Conservation (phyloP, 1,140 invertebrate species). For the Chrysomallon squamiferum region DNA sequence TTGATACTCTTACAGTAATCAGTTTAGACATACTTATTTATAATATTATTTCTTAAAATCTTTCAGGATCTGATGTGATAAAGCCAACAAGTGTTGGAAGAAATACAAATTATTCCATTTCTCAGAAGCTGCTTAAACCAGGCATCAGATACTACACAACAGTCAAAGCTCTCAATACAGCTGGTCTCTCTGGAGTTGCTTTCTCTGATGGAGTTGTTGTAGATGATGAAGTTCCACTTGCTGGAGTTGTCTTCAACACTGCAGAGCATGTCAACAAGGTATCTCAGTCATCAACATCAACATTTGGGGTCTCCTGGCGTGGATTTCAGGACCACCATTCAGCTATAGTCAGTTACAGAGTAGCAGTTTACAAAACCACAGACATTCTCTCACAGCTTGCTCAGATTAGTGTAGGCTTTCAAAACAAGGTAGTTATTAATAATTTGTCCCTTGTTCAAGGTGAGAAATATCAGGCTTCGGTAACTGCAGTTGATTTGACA, state of each 20-base stretch:
- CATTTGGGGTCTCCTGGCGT: conserved; percentile 23
- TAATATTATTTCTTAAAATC: neutral
- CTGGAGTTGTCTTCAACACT: conserved; percentile 28
- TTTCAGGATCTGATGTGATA: conserved; percentile 20
- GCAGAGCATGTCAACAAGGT: conserved; percentile 8
- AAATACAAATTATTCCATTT: conserved; percentile 4
- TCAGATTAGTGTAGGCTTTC: conserved; percentile 1
- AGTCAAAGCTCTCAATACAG: conserved; percentile 20
- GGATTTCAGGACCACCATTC: conserved; percentile 37
- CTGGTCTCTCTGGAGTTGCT: conserved; percentile 15
- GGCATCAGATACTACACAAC: conserved; percentile 28
- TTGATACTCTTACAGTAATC: neutral
- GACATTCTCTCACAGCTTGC: neutral
- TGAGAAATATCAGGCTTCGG: conserved; percentile 12
- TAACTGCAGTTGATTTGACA: conserved; percentile 27
- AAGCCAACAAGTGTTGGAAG: conserved; percentile 1
- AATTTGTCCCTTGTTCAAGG: conserved; percentile 8
- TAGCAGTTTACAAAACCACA: conserved; percentile 8
- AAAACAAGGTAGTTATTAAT: conserved; percentile 3
- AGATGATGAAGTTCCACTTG: conserved; percentile 20
- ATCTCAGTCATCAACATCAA: conserved; percentile 7
- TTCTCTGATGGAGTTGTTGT: conserved; percentile 29
- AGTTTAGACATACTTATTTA: neutral
- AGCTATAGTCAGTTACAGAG: conserved; percentile 16
- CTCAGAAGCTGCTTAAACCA: conserved; percentile 5